Evolutionary conservation across 2,797 vertebrate species (phyloP), one percentile per base, ranked within the genome.

Genomic region (Cuculus canorus): DNA sequence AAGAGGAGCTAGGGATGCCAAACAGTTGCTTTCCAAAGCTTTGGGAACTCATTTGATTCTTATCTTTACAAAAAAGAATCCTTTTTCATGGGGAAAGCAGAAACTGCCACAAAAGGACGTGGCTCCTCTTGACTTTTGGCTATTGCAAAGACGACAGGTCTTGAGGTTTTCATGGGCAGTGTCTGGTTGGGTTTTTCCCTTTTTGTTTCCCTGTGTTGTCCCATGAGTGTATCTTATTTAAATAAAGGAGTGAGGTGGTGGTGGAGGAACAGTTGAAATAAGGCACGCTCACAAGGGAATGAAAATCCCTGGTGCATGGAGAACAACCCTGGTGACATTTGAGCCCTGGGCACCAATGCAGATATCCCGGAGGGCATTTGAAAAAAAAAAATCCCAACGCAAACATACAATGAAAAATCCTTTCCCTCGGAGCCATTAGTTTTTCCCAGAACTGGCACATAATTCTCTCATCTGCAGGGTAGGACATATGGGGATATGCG

Each of bases 1-100:
- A 95, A 92, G 81, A 84, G 70, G 4, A 94, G 82, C 47, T 17
- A 43, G 60, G 87, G 71, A 88, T 92, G 92, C 86, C 73, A 75
- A 76, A 82, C 72, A 57, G 88, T 32, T 1, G 4, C 72, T 91
- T 90, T 69, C 63, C 56, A 86, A 59, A 93, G 93, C 87, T 86
- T 76, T 10, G 11, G 77, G 66, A 90, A 33, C 60, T 84, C 59
- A 18, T 59, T 33, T 69, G 82, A 84, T 81, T 48, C 48, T 90
- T 86, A 47, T 86, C 45, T 79, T 71, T 30, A 3, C 4, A 32
- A 65, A 41, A 64, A 76, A 61, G 47, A 10, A 9, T 11, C 32
- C 50, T 64, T 86, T 24, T 90, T 82, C 53, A 43, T 7, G 17
- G 60, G 50, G 64, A 73, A 69, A 83, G 7, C 35, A 77, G 63